Evolutionary conservation across 1,140 invertebrate genomes (phyloP).

Genomic region (Himalopsyche phryganea): DNA sequence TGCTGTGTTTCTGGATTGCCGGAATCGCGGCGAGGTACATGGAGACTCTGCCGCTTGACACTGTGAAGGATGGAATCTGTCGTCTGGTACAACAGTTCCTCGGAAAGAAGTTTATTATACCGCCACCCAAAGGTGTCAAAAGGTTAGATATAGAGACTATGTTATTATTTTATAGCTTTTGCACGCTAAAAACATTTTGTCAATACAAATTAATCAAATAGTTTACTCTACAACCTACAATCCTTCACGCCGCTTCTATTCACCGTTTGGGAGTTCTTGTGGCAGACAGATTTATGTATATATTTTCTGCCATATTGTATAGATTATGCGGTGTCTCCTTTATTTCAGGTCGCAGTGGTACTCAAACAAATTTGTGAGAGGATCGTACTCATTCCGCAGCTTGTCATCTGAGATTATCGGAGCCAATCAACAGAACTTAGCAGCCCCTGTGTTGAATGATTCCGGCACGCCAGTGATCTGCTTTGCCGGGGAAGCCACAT

Average conservation of each 20-base stretch:
- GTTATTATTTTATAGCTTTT: too few relatives aligned
- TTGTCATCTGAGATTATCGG: conserved; percentile 54
- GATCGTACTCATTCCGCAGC: conserved; percentile 67
- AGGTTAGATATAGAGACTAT: conserved; percentile 12
- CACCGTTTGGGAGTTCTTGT: too few relatives aligned
- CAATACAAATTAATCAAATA: too few relatives aligned
- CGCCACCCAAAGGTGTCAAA: conserved; percentile 41
- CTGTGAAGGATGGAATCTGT: conserved; percentile 45
- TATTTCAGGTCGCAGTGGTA: conserved; percentile 67
- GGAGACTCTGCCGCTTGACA: conserved; percentile 46
- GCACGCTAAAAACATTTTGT: too few relatives aligned
- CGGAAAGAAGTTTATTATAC: conserved; percentile 50
- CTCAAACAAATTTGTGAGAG: conserved; percentile 62
- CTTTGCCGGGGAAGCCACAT: conserved; percentile 48
- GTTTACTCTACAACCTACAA: too few relatives aligned
- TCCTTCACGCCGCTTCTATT: too few relatives aligned
- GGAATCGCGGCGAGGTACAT: conserved; percentile 48
- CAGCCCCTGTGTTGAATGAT: conserved; percentile 52
- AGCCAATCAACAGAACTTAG: conserved; percentile 50
- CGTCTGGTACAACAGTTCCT: conserved; percentile 51
- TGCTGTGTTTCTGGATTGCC: conserved; percentile 58
- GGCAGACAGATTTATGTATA: too few relatives aligned
- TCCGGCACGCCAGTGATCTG: conserved; percentile 48
- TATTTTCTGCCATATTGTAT: too few relatives aligned
- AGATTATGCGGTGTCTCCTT: too few relatives aligned